phyloP scores from a whole-genome alignment of 2,113 vertebrate species.

The Muscicapa adusta region DNA sequence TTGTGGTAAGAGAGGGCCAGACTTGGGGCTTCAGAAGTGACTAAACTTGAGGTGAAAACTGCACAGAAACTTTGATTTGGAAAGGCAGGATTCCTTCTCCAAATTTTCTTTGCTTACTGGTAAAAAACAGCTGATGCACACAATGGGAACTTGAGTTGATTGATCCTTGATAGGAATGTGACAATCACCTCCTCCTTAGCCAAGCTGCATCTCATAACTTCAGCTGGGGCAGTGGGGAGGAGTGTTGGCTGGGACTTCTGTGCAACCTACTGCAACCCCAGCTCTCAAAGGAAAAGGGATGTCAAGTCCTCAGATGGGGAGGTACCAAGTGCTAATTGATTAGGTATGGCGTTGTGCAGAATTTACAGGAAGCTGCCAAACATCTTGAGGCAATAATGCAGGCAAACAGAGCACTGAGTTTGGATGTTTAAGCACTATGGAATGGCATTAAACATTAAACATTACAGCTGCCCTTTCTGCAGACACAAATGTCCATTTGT shows the following conservation, averaged over 20 bases:
- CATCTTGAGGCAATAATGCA: neutral
- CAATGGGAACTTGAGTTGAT: neutral
- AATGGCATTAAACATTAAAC: neutral
- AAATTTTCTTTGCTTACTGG: neutral
- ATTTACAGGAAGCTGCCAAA: neutral
- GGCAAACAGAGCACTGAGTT: neutral
- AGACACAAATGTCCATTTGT: neutral
- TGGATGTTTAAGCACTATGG: neutral
- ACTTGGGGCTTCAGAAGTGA: neutral
- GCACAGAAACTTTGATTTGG: neutral
- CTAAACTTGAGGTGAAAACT: neutral
- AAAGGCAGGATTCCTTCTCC: neutral
- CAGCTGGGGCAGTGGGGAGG: neutral
- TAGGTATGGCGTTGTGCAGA: neutral
- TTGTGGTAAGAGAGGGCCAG: neutral
- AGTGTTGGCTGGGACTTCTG: neutral
- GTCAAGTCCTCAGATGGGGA: neutral
- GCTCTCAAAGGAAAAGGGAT: neutral
- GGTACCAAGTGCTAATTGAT: neutral
- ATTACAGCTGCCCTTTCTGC: neutral
- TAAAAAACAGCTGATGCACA: neutral
- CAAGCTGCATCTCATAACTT: neutral
- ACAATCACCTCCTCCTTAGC: neutral
- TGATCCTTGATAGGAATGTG: neutral
- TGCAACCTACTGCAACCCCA: neutral